These are phyloP conservation scores for Thymallus thymallus DNA, from an alignment of 2,113 vertebrate species.

Conservation along the genomic window DNA sequence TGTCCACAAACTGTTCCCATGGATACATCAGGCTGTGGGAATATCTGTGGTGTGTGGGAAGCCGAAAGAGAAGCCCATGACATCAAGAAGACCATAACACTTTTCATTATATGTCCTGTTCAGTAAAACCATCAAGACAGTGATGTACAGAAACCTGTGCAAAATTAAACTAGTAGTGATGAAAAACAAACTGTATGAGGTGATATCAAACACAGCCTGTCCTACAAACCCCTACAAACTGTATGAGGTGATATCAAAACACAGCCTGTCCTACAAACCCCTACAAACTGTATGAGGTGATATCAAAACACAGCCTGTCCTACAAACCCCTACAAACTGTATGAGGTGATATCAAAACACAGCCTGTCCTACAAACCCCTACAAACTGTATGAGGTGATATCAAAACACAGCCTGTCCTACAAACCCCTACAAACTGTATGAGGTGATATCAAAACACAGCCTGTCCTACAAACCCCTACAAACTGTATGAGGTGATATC, in stretches of 20 bases:
- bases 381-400: no score
- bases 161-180: neutral
- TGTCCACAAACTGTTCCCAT: constrained; percentile 1
- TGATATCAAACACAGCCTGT: neutral
- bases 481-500: no score
- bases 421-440: neutral
- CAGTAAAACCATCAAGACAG: neutral
- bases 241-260: no score
- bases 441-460: no score
- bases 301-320: neutral
- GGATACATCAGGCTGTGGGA: neutral
- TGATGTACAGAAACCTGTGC: neutral
- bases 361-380: neutral
- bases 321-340: neutral
- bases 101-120: neutral
- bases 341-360: no score
- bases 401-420: neutral
- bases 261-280: neutral
- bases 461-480: neutral
- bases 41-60: neutral
- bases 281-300: no score
- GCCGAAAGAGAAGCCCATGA: neutral
- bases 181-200: neutral
- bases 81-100: neutral
- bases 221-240: neutral